phyloP scores from a whole-genome alignment of 1,140 invertebrate species.

The Drosophila santomea region DNA sequence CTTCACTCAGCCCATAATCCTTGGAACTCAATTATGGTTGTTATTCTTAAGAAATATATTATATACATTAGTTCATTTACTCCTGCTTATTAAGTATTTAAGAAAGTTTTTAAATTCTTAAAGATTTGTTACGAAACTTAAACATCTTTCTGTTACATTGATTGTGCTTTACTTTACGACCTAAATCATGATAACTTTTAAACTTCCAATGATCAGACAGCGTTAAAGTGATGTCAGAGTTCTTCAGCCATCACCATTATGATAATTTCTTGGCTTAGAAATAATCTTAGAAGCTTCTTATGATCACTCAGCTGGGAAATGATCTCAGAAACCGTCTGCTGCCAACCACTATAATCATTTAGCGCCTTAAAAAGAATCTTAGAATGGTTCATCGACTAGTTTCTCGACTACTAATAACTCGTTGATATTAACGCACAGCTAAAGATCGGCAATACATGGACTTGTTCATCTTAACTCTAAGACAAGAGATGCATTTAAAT shows the following conservation, averaged over 20 bases:
- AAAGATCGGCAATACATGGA: not conserved
- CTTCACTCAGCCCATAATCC: constrained; percentile 14
- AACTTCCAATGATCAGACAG: constrained; percentile 2
- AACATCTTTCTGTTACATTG: no score
- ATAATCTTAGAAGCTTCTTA: constrained; percentile 20
- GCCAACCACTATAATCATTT: not conserved
- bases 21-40: constrained; percentile 7
- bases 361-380: constrained; percentile 2
- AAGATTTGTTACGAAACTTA: no score
- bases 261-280: constrained; percentile 10
- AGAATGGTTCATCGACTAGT: not conserved
- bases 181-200: not conserved
- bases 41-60: not conserved
- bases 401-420: constrained; percentile 10
- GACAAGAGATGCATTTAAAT: constrained; percentile 14
- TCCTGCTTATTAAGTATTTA: no score
- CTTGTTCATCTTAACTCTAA: not conserved
- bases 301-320: constrained; percentile 28
- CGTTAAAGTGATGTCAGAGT: constrained; percentile 24
- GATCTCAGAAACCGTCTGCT: constrained; percentile 26
- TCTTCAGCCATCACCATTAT: constrained; percentile 5
- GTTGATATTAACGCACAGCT: constrained; percentile 23
- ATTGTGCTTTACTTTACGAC: not conserved
- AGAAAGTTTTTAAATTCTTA: no score
- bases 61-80: not conserved